A percentile compares a stretch with the other conserved stretches of the same genome.
These are phyloP conservation scores for Onthophagus taurus DNA, from an alignment of 1,140 invertebrate genomes.

Conservation along the genomic window DNA sequence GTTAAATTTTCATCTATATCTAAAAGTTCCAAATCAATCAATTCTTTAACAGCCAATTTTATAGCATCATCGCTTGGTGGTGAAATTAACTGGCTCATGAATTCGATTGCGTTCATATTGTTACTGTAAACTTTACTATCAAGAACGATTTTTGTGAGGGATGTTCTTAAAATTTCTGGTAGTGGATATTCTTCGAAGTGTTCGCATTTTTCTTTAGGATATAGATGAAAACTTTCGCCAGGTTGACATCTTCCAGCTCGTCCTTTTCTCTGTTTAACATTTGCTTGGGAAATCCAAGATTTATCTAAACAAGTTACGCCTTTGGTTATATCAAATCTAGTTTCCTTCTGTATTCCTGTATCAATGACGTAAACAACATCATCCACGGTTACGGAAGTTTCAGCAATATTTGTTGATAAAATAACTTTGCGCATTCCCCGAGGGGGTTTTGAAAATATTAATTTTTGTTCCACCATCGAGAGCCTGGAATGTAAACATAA, in stretches of 20 bases:
- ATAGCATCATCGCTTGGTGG: constrained; percentile 39
- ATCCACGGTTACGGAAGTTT: constrained; percentile 89
- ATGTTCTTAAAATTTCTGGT: constrained; percentile 52
- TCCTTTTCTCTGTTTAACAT: constrained; percentile 53
- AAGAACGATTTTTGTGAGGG: constrained; percentile 54
- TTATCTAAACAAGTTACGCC: constrained; percentile 36
- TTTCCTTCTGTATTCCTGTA: constrained; percentile 47
- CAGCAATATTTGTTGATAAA: constrained; percentile 75
- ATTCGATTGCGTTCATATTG: constrained; percentile 38
- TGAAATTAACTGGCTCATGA: constrained; percentile 42
- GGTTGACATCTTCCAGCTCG: constrained; percentile 64
- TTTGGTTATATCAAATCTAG: constrained; percentile 40
- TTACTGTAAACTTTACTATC: constrained; percentile 43
- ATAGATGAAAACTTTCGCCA: constrained; percentile 72
- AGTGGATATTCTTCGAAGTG: constrained; percentile 42
- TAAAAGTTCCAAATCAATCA: constrained; percentile 42
- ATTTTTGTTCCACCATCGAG: constrained; percentile 49
- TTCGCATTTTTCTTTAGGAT: constrained; percentile 43
- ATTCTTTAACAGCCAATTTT: constrained; percentile 37
- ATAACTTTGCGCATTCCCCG: constrained; percentile 57
- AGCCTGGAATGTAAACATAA: constrained; percentile 61
- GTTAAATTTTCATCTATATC: constrained; percentile 49
- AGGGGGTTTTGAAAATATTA: constrained; percentile 45
- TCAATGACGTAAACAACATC: constrained; percentile 88
- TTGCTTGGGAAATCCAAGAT: constrained; percentile 72